Conservation (phyloP, 2,113 vertebrate genomes). For the Syrrhaptes paradoxus region DNA sequence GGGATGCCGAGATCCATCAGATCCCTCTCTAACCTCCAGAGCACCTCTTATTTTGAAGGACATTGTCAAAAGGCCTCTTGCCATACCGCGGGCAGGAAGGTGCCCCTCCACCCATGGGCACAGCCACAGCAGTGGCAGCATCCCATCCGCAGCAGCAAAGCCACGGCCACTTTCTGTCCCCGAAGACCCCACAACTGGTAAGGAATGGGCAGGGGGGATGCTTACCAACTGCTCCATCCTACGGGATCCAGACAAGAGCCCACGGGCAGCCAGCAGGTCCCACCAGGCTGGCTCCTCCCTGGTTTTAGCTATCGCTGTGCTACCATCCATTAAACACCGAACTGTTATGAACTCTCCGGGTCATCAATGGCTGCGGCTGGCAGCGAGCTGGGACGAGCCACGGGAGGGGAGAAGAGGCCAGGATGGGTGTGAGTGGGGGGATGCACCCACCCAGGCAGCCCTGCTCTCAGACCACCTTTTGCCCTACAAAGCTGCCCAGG, state of each 20-base stretch:
- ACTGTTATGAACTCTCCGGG: not conserved
- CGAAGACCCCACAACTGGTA: not conserved
- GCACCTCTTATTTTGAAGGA: not conserved
- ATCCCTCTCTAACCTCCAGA: not conserved
- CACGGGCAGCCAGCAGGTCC: not conserved
- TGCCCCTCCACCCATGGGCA: not conserved
- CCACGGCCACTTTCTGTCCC: not conserved
- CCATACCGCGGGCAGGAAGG: not conserved
- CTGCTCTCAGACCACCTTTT: not conserved
- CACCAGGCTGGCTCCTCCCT: not conserved
- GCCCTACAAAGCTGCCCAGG: not conserved
- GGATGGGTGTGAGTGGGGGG: not conserved
- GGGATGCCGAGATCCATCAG: not conserved
- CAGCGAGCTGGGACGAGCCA: not conserved
- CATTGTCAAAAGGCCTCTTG: not conserved
- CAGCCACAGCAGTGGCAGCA: not conserved
- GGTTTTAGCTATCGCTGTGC: not conserved
- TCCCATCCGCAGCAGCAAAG: not conserved
- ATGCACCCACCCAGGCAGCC: not conserved
- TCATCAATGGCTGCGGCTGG: not conserved
- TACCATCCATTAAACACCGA: conserved; percentile 24
- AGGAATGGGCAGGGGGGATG: not conserved
- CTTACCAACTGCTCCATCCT: not conserved
- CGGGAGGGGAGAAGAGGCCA: not conserved
- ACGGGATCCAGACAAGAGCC: not conserved